phyloP scores from a whole-genome alignment of 2,888 invertebrate genomes.

The Falcaria lacertinaria region DNA sequence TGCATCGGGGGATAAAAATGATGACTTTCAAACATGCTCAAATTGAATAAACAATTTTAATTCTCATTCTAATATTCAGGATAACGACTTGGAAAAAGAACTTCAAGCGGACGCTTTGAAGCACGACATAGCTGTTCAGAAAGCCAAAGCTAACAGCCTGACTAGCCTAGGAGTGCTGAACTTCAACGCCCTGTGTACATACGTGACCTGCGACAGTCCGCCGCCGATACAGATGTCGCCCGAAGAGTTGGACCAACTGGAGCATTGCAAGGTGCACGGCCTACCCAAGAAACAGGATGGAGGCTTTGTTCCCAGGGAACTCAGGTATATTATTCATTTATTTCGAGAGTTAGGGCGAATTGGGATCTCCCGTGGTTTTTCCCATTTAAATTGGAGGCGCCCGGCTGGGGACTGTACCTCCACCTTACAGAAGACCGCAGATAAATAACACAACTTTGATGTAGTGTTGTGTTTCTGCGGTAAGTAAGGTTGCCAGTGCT shows the following conservation, averaged over 20 bases:
- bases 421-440: too few species aligned
- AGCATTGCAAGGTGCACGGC: slow-evolving; percentile 84
- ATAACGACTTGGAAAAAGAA: slow-evolving; percentile 69
- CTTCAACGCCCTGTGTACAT: slow-evolving; percentile 79
- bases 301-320: slow-evolving; percentile 84
- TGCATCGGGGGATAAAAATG: too few species aligned
- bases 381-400: too few species aligned
- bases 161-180: slow-evolving; percentile 61
- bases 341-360: background rate
- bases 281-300: slow-evolving; percentile 84
- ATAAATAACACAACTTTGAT: too few species aligned
- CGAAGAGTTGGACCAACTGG: slow-evolving; percentile 87
- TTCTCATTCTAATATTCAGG: slow-evolving; percentile 31
- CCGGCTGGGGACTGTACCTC: too few species aligned
- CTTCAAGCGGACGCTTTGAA: slow-evolving; percentile 62
- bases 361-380: too few species aligned
- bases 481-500: too few species aligned
- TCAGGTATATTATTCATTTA: slow-evolving; percentile 48
- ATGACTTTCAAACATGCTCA: too few species aligned
- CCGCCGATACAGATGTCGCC: slow-evolving; percentile 89
- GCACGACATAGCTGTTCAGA: slow-evolving; percentile 44
- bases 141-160: slow-evolving; percentile 56
- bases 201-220: slow-evolving; percentile 89
- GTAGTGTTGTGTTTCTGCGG: too few species aligned
- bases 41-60: too few species aligned